These are phyloP conservation scores for Engystomops pustulosus DNA, from an alignment of 2,113 vertebrate genomes.

Conservation along the genomic window DNA sequence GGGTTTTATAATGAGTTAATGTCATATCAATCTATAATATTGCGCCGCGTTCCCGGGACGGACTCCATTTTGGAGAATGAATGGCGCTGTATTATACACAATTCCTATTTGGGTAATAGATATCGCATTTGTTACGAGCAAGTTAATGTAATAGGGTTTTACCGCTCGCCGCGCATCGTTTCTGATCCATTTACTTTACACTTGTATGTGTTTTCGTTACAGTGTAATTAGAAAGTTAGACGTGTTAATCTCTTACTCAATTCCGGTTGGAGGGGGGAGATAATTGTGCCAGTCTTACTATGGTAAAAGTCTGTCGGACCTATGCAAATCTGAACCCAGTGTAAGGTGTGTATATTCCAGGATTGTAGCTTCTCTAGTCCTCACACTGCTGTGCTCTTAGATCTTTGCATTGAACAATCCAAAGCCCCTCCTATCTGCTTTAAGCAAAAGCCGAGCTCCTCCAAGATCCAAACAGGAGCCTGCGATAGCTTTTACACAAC, in stretches of 20 bases:
- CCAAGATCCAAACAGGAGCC: too few species aligned
- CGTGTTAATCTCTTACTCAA: not conserved
- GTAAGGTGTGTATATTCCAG: too few species aligned
- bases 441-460: too few species aligned
- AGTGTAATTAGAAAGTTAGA: conserved; percentile 19
- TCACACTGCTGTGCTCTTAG: too few species aligned
- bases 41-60: conserved; percentile 24
- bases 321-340: too few species aligned
- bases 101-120: conserved; percentile 76
- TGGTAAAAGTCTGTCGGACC: too few species aligned
- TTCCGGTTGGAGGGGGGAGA: not conserved
- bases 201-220: conserved; percentile 79
- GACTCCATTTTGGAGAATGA: conserved; percentile 46
- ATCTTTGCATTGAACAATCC: too few species aligned
- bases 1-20: conserved; percentile 54
- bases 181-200: conserved; percentile 78
- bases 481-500: too few species aligned
- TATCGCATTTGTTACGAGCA: conserved; percentile 81
- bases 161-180: conserved; percentile 79
- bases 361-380: too few species aligned
- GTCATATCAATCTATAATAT: conserved; percentile 53
- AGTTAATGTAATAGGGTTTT: conserved; percentile 82
- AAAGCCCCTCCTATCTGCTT: too few species aligned
- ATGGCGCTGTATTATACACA: conserved; percentile 70
- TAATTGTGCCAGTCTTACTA: not conserved